Conservation (phyloP, 2,113 vertebrate genomes). For the Pangasianodon gigas region DNA sequence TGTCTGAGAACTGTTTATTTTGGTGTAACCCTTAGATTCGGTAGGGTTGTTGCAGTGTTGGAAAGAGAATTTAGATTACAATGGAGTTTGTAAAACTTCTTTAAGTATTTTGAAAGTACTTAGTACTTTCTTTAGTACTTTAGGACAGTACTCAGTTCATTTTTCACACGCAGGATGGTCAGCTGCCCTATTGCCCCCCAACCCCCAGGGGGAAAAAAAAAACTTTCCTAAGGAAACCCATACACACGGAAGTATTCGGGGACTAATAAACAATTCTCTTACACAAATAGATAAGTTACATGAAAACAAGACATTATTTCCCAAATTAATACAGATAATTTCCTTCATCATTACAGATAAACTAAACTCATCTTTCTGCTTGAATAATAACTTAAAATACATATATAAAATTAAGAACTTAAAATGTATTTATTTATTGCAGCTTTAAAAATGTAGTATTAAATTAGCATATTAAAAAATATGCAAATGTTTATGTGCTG, state of each 20-base stretch:
- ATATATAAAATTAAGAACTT: slow-evolving; percentile 39
- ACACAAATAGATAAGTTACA: background rate
- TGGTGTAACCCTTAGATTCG: background rate
- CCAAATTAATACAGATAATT: background rate
- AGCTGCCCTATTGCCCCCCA: background rate
- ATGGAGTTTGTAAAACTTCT: no score
- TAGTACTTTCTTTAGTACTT: background rate
- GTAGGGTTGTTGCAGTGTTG: background rate
- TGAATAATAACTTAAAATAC: slow-evolving; percentile 20
- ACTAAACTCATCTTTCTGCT: background rate
- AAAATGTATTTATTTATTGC: background rate
- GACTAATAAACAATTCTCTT: background rate
- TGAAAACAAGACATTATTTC: background rate
- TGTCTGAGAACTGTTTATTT: background rate
- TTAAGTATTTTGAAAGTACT: no score
- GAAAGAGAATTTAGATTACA: background rate
- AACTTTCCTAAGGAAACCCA: no score
- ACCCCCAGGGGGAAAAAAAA: no score
- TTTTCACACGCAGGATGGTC: no score
- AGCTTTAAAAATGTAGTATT: background rate
- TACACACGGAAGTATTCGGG: background rate
- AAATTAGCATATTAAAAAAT: slow-evolving; percentile 53
- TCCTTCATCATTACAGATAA: background rate
- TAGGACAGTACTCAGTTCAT: background rate
- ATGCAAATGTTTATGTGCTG: slow-evolving; percentile 59